Percentiles rank a stretch among this genome's conserved stretches.
These are phyloP conservation scores for Podarcis muralis DNA, from an alignment of 2,113 vertebrate species.

Conservation along the genomic window DNA sequence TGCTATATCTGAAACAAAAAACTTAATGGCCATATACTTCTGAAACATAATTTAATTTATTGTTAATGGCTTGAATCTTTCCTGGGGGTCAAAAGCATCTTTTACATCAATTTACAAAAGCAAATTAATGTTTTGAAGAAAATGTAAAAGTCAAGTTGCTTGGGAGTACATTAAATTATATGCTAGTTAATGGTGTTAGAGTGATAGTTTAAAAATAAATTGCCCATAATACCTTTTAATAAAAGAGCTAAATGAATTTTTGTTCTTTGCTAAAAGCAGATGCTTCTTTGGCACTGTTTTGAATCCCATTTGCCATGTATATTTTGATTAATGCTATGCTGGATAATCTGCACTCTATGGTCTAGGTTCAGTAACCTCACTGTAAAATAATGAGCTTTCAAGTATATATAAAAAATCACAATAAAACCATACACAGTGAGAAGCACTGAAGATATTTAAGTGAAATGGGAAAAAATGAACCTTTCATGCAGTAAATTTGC, in stretches of 20 bases:
- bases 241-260: constrained; percentile 72
- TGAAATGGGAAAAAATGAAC: constrained; percentile 80
- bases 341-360: constrained; percentile 73
- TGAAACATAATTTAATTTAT: constrained; percentile 75
- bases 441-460: constrained; percentile 81
- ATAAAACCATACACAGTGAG: constrained; percentile 80
- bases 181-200: constrained; percentile 78
- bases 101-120: constrained; percentile 74
- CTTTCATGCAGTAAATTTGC: constrained; percentile 84
- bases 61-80: constrained; percentile 72
- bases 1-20: constrained; percentile 49
- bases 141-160: constrained; percentile 78
- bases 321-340: constrained; percentile 91
- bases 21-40: constrained; percentile 56
- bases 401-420: constrained; percentile 79
- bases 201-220: constrained; percentile 79
- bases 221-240: constrained; percentile 78
- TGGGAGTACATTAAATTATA: constrained; percentile 77
- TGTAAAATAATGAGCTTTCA: constrained; percentile 95
- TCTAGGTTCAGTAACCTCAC: constrained; percentile 83
- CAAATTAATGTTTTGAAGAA: constrained; percentile 79
- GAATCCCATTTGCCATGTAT: constrained; percentile 80
- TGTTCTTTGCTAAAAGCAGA: constrained; percentile 76
- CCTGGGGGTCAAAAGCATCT: constrained; percentile 72
- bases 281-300: constrained; percentile 78